Percentiles rank a stretch among this genome's conserved stretches.
phyloP scores from a whole-genome alignment of 2,888 invertebrate species.

The Asteroscopus sphinx region DNA sequence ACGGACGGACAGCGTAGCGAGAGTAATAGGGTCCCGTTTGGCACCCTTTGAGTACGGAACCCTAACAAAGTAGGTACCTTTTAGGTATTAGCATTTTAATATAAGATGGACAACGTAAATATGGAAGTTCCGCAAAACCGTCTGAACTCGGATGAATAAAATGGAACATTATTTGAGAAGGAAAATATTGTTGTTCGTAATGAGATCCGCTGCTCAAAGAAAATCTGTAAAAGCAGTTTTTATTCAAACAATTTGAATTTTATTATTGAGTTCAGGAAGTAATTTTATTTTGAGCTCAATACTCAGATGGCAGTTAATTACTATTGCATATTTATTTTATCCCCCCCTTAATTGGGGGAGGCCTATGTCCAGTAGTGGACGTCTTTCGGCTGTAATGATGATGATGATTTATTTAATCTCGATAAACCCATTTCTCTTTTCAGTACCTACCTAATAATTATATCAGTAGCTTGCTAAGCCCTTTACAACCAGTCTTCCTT shows the following conservation, averaged over 20 bases:
- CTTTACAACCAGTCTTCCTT: too few species aligned
- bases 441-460: too few species aligned
- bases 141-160: conserved; percentile 12
- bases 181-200: conserved; percentile 18
- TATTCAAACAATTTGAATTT: conserved; percentile 19
- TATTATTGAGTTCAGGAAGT: neutral
- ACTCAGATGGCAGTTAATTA: neutral
- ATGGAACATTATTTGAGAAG: conserved; percentile 17
- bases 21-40: too few species aligned
- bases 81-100: conserved; percentile 45
- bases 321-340: neutral
- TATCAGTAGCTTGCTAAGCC: too few species aligned
- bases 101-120: conserved; percentile 41
- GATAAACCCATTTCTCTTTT: too few species aligned
- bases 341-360: too few species aligned
- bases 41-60: too few species aligned
- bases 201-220: conserved; percentile 18
- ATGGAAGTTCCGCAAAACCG: conserved; percentile 13
- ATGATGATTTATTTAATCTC: too few species aligned
- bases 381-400: too few species aligned
- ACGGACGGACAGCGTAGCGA: too few species aligned
- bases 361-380: too few species aligned
- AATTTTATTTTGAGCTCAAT: conserved; percentile 4
- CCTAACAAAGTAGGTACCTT: conserved; percentile 40
- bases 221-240: conserved; percentile 13